phyloP scores from a whole-genome alignment of 2,797 vertebrate genomes.

The Urophycis tenuis region DNA sequence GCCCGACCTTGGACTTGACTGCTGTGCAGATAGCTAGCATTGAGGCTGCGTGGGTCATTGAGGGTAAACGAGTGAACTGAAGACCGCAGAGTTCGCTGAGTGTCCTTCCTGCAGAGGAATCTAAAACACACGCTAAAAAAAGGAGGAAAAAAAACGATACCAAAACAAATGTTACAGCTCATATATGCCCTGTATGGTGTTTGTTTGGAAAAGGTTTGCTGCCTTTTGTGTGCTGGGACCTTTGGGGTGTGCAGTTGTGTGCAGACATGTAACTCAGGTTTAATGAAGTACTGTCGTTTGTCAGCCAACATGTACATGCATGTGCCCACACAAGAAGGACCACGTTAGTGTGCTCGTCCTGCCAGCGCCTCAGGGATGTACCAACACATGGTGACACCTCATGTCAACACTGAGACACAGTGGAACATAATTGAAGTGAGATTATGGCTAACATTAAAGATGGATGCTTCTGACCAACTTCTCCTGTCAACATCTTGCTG shows the following conservation, averaged over 20 bases:
- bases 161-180: neutral
- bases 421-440: neutral
- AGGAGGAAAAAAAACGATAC: neutral
- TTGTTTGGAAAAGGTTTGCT: neutral
- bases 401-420: neutral
- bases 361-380: neutral
- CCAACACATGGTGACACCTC: neutral
- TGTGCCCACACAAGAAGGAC: conserved; percentile 14
- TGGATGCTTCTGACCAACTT: neutral
- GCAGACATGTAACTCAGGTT: neutral
- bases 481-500: neutral
- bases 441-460: conserved; percentile 18
- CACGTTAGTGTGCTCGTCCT: neutral
- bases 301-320: conserved; percentile 59
- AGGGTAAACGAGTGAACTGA: neutral
- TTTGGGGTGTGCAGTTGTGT: neutral
- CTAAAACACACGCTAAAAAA: neutral
- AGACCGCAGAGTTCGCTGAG: neutral
- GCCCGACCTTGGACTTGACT: conserved; percentile 8
- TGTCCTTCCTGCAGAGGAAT: neutral
- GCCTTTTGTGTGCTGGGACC: too few relatives aligned
- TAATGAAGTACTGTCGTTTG: neutral
- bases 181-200: neutral
- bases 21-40: neutral
- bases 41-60: neutral